A percentile compares a stretch with the other conserved stretches of the same genome.
These are phyloP conservation scores for Fragum whitleyi DNA, from an alignment of 2,888 invertebrate genomes.

Conservation along the genomic window DNA sequence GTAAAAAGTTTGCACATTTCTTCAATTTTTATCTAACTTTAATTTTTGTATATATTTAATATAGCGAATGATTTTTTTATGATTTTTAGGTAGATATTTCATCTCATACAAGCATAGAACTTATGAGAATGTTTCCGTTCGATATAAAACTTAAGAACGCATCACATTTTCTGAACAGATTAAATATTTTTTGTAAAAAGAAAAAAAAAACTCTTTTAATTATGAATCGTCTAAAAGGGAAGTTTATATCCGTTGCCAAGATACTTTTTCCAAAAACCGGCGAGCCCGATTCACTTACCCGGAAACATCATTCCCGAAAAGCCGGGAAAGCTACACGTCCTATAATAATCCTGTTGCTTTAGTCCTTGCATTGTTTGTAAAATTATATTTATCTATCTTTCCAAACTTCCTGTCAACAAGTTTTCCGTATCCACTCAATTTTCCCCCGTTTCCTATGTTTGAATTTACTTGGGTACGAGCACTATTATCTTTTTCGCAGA, in stretches of 20 bases:
- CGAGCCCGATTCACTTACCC: slow-evolving; percentile 67
- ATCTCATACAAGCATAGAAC: too few relatives aligned
- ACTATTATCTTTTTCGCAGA: slow-evolving; percentile 75
- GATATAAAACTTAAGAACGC: too few relatives aligned
- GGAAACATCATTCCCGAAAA: slow-evolving; percentile 82
- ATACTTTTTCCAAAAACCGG: not conserved
- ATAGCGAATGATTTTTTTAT: too few relatives aligned
- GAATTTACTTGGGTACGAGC: slow-evolving; percentile 66
- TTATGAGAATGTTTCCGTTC: too few relatives aligned
- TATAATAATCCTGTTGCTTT: slow-evolving; percentile 82
- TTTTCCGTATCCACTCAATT: slow-evolving; percentile 64
- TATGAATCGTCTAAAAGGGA: not conserved
- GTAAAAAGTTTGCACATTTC: too few relatives aligned
- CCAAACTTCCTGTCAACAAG: slow-evolving; percentile 38
- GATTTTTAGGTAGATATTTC: too few relatives aligned
- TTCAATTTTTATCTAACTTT: too few relatives aligned
- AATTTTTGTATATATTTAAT: too few relatives aligned
- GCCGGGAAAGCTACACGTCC: slow-evolving; percentile 81
- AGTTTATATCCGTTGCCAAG: slow-evolving; percentile 1
- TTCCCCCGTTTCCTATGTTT: slow-evolving; percentile 57
- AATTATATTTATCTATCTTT: slow-evolving; percentile 60
- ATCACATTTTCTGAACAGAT: too few relatives aligned
- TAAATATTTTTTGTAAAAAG: too few relatives aligned
- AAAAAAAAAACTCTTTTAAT: not conserved
- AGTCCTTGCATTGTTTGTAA: slow-evolving; percentile 78